These are phyloP conservation scores for Melinaea menophilus DNA, from an alignment of 2,888 invertebrate species.

Conservation along the genomic window DNA sequence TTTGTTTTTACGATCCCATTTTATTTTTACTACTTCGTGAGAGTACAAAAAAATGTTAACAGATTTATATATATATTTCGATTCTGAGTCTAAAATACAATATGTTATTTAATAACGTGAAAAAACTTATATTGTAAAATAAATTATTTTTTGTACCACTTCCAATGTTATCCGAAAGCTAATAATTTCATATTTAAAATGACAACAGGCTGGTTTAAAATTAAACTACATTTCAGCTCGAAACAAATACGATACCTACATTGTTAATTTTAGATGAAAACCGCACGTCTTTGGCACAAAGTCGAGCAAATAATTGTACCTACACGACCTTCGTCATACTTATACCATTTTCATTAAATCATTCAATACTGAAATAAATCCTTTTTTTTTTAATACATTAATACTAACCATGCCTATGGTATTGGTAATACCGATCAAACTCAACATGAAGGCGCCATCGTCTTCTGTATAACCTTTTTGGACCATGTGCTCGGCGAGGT, in stretches of 20 bases:
- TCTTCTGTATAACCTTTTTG: conserved; percentile 82
- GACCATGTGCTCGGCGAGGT: conserved; percentile 90
- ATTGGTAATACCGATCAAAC: conserved; percentile 92
- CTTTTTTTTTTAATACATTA: background rate
- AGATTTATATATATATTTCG: too few relatives aligned
- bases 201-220: conserved; percentile 9
- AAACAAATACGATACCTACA: background rate
- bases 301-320: conserved; percentile 9
- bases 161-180: background rate
- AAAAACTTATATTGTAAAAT: too few relatives aligned
- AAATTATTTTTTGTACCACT: background rate
- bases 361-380: too few relatives aligned
- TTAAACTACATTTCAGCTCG: conserved; percentile 10
- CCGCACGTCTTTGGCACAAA: conserved; percentile 52
- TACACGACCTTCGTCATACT: background rate
- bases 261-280: conserved; percentile 29
- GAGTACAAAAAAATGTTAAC: too few relatives aligned
- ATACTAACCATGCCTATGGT: conserved; percentile 90
- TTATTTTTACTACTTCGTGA: background rate
- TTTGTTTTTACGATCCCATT: too few relatives aligned
- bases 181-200: background rate
- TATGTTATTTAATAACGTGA: too few relatives aligned
- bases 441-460: conserved; percentile 87
- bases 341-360: background rate
- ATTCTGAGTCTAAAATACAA: too few relatives aligned